phyloP scores from a whole-genome alignment of 2,797 vertebrate species.

The Lepus oiostolus region DNA sequence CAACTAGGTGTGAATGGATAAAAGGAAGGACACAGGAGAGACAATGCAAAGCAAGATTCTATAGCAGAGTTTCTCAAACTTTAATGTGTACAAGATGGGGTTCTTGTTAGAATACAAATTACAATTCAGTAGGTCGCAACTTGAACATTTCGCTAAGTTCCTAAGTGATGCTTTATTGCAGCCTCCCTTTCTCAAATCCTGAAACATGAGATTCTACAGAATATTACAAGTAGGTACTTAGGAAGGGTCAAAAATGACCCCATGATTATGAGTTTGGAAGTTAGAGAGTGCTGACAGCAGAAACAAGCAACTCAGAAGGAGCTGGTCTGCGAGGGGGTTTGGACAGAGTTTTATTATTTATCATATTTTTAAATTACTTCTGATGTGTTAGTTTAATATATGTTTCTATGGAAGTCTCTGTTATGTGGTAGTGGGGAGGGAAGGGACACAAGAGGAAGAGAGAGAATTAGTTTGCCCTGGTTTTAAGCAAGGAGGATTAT shows the following conservation, averaged over 20 bases:
- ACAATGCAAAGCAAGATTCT: conserved; percentile 9
- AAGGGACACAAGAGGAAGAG: not conserved
- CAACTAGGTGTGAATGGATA: not conserved
- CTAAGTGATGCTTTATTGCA: not conserved
- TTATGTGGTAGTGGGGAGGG: not conserved
- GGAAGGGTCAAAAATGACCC: not conserved
- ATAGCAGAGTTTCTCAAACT: not conserved
- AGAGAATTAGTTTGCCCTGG: conserved; percentile 55
- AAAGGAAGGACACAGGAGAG: not conserved
- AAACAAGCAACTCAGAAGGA: conserved; percentile 47
- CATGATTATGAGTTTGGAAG: not conserved
- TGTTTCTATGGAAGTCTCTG: conserved; percentile 40
- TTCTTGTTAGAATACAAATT: conserved; percentile 15
- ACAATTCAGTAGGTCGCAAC: not conserved
- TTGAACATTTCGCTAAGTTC: not conserved
- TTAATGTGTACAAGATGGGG: not conserved
- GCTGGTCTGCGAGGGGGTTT: conserved; percentile 22
- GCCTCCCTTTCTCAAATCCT: not conserved
- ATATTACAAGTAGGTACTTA: not conserved
- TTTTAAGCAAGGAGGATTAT: conserved; percentile 58
- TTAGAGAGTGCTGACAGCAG: conserved; percentile 17
- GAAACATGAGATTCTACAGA: conserved; percentile 2
- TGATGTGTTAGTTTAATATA: conserved; percentile 23
- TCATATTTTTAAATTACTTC: conserved; percentile 54
- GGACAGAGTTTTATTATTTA: conserved; percentile 22